Percentiles rank a stretch among this genome's conserved stretches.
phyloP scores from a whole-genome alignment of 1,140 invertebrate species.

The Heliconius melpomene region DNA sequence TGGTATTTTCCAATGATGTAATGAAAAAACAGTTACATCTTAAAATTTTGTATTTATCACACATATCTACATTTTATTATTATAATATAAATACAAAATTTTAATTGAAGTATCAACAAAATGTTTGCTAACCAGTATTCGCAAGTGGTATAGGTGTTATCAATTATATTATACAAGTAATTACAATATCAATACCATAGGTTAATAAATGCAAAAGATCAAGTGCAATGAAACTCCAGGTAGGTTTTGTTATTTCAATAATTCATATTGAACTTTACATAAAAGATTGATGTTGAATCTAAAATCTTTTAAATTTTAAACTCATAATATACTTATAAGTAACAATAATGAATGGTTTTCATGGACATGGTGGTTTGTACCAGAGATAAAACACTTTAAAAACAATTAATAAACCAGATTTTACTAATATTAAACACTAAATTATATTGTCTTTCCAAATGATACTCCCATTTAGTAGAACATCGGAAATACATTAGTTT shows the following conservation, averaged over 20 bases:
- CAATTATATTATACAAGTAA: conserved; percentile 81
- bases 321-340: conserved; percentile 63
- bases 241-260: conserved; percentile 67
- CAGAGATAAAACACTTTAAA: conserved; percentile 77
- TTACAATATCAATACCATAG: conserved; percentile 82
- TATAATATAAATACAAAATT: conserved; percentile 83
- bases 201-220: conserved; percentile 82
- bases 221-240: conserved; percentile 80
- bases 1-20: conserved; percentile 70
- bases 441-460: conserved; percentile 80
- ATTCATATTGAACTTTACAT: conserved; percentile 68
- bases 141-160: conserved; percentile 78
- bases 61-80: conserved; percentile 81
- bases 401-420: conserved; percentile 76
- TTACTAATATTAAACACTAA: conserved; percentile 79
- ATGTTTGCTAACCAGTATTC: conserved; percentile 77
- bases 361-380: conserved; percentile 64
- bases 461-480: conserved; percentile 67
- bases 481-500: conserved; percentile 65
- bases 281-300: conserved; percentile 61
- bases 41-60: conserved; percentile 83
- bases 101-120: conserved; percentile 80
- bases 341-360: conserved; percentile 67
- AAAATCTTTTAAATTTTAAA: conserved; percentile 60
- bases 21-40: conserved; percentile 76